phyloP scores from a whole-genome alignment of 1,140 invertebrate species.

The Drosophila repletoides region DNA sequence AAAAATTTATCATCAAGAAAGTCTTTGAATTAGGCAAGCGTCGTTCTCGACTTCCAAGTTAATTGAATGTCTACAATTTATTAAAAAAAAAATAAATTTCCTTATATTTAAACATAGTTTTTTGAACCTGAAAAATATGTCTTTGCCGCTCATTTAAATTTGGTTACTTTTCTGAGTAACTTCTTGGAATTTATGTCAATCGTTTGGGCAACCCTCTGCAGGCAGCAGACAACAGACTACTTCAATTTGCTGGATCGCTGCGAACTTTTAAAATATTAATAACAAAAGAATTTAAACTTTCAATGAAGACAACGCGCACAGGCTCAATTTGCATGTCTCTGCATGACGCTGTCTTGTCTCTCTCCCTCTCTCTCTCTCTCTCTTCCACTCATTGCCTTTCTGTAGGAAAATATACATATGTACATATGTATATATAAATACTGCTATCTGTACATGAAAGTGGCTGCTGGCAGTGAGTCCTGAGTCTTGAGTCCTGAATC shows the following conservation, averaged over 20 bases:
- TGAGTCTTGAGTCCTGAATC: not conserved
- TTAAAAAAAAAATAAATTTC: no score
- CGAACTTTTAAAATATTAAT: conserved; percentile 68
- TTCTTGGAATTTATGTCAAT: not conserved
- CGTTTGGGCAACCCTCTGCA: not conserved
- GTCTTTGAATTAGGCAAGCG: no score
- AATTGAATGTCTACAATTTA: no score
- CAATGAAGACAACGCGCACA: conserved; percentile 52
- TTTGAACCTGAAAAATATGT: no score
- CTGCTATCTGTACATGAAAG: conserved; percentile 16
- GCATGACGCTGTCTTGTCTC: no score
- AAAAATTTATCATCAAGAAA: no score
- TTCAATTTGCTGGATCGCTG: conserved; percentile 39
- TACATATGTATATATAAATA: conserved; percentile 12
- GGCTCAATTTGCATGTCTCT: conserved; percentile 35
- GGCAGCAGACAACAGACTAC: conserved; percentile 4
- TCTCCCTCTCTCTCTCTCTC: not conserved
- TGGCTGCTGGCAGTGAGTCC: conserved; percentile 24
- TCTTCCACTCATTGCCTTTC: not conserved
- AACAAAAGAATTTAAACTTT: conserved; percentile 78
- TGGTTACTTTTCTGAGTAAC: no score
- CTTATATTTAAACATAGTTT: no score
- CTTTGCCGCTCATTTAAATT: no score
- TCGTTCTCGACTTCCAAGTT: no score
- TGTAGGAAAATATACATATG: not conserved